Percentiles rank a stretch among this genome's conserved stretches.
Conservation (phyloP, 2,113 vertebrate species). For the Sprattus sprattus region DNA sequence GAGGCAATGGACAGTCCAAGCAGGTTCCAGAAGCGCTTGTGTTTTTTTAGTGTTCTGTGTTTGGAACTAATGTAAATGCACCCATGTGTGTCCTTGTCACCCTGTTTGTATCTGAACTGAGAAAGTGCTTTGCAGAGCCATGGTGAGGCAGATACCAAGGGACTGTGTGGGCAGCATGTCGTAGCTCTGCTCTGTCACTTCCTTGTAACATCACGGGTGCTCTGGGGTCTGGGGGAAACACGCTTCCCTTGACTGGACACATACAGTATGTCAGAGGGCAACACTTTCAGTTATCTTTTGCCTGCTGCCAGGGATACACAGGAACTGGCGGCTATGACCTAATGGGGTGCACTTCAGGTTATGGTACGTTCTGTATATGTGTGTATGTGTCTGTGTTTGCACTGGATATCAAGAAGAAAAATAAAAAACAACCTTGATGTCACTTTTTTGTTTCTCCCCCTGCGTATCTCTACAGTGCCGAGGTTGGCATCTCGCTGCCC, state of each 20-base stretch:
- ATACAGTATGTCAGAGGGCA: not conserved
- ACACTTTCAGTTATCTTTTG: not conserved
- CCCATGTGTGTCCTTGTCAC: not conserved
- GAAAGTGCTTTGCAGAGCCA: too few relatives aligned
- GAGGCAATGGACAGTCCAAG: too few relatives aligned
- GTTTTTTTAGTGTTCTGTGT: not conserved
- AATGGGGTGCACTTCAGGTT: not conserved
- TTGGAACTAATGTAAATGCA: not conserved
- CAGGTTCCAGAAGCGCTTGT: too few relatives aligned
- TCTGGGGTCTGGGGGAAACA: not conserved
- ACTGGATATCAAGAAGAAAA: too few relatives aligned
- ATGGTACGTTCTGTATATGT: not conserved
- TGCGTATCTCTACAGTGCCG: not conserved
- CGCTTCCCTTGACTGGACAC: not conserved
- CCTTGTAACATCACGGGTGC: not conserved
- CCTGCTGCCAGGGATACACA: not conserved
- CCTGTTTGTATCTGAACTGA: not conserved
- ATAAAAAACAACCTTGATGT: too few relatives aligned
- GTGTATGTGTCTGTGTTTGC: slow-evolving; percentile 3
- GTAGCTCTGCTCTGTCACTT: not conserved
- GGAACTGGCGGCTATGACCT: not conserved
- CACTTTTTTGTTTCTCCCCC: not conserved
- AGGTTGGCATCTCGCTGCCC: not conserved
- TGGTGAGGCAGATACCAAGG: too few relatives aligned
- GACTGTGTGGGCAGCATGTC: not conserved